Base-by-base conservation (phyloP, 2,888 invertebrate genomes). In the Drosophila rubida region DNA sequence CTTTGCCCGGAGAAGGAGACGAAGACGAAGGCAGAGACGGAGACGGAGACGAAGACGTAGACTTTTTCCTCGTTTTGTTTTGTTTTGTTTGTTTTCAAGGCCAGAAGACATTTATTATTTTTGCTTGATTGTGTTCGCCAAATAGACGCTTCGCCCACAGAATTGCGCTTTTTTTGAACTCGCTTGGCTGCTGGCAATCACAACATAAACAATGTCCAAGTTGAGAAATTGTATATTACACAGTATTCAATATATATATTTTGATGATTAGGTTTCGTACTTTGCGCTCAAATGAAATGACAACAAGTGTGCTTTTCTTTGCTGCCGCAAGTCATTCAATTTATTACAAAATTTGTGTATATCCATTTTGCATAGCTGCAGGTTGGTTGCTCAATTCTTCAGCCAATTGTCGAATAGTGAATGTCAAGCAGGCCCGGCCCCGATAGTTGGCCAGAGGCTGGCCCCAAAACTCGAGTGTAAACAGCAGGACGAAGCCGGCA, bases 251-350 rank as follows among this genome's bases (percentile, higher is more conserved):
- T 22, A 11, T 3, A 35, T 35, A 35, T 13, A 11, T 4, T 37
- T 37, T 25, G 49, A 30, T 46, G 25, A 37, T 53, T 48, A 22
- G 35, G 13, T 44, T 23, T 37, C 25, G 23, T 60, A 59, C 19
- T 67, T 73, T 61, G 55, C 41, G 30, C n/a, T 45, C 64, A 68
- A 59, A 62, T 66, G 25, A 59, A 64, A 64, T 14, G 45, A 48
- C 25, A 59, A 64, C 46, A 64, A 51, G 25, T 30, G 25, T 32
- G 25, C 25, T 22, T 55, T 54, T 48, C 19, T 39, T 14, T 19
- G 45, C 41, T 45, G 49, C 73, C 78, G 51, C 68, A 57, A 54
- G 78, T 50, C 62, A 78, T 72, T 77, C 54, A 65, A 58, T 74
- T 73, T 62, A 58, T 60, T 59, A n/a, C n/a, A 22, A 51, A 22